Evolutionary conservation across 2,797 vertebrate genomes (phyloP).

Genomic region (Silurus lanzhouensis): DNA sequence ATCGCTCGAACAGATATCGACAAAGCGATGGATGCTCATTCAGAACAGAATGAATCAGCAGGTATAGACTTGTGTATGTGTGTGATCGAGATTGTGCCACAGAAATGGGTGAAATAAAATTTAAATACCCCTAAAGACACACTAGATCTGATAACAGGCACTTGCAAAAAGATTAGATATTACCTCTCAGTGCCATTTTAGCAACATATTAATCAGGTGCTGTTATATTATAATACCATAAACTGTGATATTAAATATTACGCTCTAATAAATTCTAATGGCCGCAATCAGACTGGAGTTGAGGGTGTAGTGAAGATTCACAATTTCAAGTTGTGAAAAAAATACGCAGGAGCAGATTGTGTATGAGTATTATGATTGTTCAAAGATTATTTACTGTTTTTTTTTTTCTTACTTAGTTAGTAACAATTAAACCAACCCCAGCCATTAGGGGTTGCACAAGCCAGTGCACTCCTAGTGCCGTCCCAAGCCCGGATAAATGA

Average conservation of each 20-base stretch:
- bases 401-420: too few species aligned
- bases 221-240: background rate
- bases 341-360: too few species aligned
- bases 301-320: background rate
- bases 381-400: too few species aligned
- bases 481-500: too few species aligned
- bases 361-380: too few species aligned
- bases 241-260: conserved; percentile 7
- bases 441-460: too few species aligned
- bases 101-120: conserved; percentile 1
- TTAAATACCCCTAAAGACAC: conserved; percentile 43
- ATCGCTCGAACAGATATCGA: conserved; percentile 49
- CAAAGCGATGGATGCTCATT: conserved; percentile 23
- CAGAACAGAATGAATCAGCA: conserved; percentile 45
- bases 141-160: conserved; percentile 39
- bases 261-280: background rate
- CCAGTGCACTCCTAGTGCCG: too few species aligned
- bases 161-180: conserved; percentile 38
- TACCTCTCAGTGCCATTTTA: conserved; percentile 37
- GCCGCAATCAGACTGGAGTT: background rate
- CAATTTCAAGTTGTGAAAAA: too few species aligned
- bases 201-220: conserved; percentile 26
- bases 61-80: conserved; percentile 6
- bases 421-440: too few species aligned
- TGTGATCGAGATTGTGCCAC: conserved; percentile 3